These are phyloP conservation scores for Andrena marginata DNA, from an alignment of 2,888 invertebrate species.

Conservation along the genomic window DNA sequence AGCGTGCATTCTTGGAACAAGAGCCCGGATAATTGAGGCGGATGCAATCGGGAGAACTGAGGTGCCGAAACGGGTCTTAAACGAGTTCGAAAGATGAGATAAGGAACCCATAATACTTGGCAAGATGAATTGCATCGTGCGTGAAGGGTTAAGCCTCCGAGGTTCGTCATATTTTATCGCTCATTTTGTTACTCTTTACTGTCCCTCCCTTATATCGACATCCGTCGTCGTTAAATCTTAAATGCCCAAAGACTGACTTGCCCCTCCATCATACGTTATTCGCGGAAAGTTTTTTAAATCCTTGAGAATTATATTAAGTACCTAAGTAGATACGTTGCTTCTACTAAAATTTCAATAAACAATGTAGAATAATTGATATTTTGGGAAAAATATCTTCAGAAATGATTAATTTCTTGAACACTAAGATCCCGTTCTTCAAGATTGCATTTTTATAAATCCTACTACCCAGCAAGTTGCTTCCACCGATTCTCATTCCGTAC, in stretches of 20 bases:
- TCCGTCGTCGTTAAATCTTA: slow-evolving; percentile 22
- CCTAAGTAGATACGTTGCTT: too few relatives aligned
- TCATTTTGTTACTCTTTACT: slow-evolving; percentile 53
- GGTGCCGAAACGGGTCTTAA: slow-evolving; percentile 74
- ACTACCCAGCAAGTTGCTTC: too few relatives aligned
- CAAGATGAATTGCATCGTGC: slow-evolving; percentile 64
- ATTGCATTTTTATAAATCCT: too few relatives aligned
- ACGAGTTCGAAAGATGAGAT: slow-evolving; percentile 73
- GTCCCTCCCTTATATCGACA: slow-evolving; percentile 14
- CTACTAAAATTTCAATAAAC: too few relatives aligned
- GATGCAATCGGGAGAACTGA: slow-evolving; percentile 62
- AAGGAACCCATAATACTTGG: slow-evolving; percentile 63
- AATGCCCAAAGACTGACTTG: not conserved
- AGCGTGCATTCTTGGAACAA: slow-evolving; percentile 65
- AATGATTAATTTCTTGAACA: too few relatives aligned
- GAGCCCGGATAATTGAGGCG: slow-evolving; percentile 68
- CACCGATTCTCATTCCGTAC: not conserved
- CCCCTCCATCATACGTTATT: not conserved
- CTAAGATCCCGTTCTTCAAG: too few relatives aligned
- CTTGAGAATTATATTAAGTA: too few relatives aligned
- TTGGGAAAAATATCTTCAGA: too few relatives aligned
- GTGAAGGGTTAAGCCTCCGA: slow-evolving; percentile 39
- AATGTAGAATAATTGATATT: too few relatives aligned
- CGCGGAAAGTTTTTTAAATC: too few relatives aligned
- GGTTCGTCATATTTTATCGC: slow-evolving; percentile 66